Evolutionary conservation across 2,888 invertebrate genomes (phyloP).

Genomic region (Philaethria dido): DNA sequence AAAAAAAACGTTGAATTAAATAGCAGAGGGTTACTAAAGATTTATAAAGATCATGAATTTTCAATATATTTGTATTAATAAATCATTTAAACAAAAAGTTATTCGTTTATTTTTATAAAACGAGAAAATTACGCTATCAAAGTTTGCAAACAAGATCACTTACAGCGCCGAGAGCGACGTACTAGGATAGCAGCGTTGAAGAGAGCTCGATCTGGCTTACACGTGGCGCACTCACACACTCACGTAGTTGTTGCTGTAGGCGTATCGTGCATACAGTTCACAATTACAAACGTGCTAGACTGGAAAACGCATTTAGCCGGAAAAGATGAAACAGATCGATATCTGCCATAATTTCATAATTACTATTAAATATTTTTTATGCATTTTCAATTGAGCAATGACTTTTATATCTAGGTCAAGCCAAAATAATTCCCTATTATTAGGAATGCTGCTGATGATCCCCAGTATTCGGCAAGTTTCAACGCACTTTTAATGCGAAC

Average conservation of each 20-base stretch:
- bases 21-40: too few species aligned
- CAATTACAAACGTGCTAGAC: slow-evolving; percentile 66
- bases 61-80: neutral
- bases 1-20: too few species aligned
- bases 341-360: slow-evolving; percentile 38
- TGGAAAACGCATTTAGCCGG: slow-evolving; percentile 70
- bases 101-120: slow-evolving; percentile 1
- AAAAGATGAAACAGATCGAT: slow-evolving; percentile 69
- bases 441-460: slow-evolving; percentile 49
- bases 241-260: slow-evolving; percentile 39
- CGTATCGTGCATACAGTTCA: slow-evolving; percentile 48
- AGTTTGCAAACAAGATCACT: slow-evolving; percentile 54
- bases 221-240: slow-evolving; percentile 64
- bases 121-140: slow-evolving; percentile 40
- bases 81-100: neutral
- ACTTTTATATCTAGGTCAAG: slow-evolving; percentile 35
- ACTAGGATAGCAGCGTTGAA: slow-evolving; percentile 50
- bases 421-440: slow-evolving; percentile 47
- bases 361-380: slow-evolving; percentile 13
- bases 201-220: slow-evolving; percentile 49
- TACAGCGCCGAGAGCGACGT: slow-evolving; percentile 53
- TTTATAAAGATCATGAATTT: neutral
- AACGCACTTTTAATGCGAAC: slow-evolving; percentile 51
- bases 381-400: neutral
- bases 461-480: slow-evolving; percentile 53